Evolutionary conservation across 2,113 vertebrate species (phyloP), one percentile per base, ranked within the genome.

Genomic region (Bos javanicus): DNA sequence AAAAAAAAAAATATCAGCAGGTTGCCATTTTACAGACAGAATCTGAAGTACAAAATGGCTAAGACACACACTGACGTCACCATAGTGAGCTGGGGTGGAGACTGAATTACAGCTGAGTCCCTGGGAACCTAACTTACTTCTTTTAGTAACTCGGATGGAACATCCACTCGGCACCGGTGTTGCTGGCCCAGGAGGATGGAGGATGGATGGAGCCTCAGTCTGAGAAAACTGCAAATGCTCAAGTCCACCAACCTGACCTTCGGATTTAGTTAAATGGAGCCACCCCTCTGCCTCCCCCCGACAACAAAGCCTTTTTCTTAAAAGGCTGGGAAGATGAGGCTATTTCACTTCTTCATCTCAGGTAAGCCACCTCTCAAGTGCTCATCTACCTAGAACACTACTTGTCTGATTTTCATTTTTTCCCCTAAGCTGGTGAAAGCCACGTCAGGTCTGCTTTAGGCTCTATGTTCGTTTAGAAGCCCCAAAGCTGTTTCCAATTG

Each of bases 401-500:
- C 16, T 43, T 13, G 39, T 78, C 90, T 85, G 92, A 87, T 74
- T 91, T 90, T 57, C 84, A 48, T 80, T 25, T 83, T 67, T 64
- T 87, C 8, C 87, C 71, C 56, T 50, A 50, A 76, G 50, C 39
- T 39, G 80, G 52, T 3, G 56, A 96, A 90, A 64, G 54, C 81
- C 67, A 67, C 1, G 50, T 54, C 15, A 5, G 62, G 91, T 88
- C 36, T 60, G 64, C 89, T 56, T 56, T 56, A 81, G 86, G 62
- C 28, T 76, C 25, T 54, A 52, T 28, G 3, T 78, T 86, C 46
- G 9, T n/a, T 84, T 64, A 0, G 10, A 57, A 92, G 80, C 62
- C 90, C 91, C 92, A 94, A 90, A 96, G 93, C 95, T 94, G 91
- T 76, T 98, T 95, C 91, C 84, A 87, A 80, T 76, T 25, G 90